Conservation (phyloP, 2,888 invertebrate genomes). For the Incurvaria masculella region DNA sequence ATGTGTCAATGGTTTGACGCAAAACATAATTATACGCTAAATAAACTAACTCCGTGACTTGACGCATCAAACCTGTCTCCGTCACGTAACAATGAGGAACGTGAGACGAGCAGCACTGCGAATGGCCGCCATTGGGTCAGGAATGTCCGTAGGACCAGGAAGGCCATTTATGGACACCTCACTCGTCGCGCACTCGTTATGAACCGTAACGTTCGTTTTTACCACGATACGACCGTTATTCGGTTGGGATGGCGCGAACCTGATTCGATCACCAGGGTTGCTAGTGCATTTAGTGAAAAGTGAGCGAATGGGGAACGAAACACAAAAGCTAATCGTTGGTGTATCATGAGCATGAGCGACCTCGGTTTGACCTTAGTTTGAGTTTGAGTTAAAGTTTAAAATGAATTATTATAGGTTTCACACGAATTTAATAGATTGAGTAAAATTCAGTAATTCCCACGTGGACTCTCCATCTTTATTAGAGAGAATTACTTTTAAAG, state of each 20-base stretch:
- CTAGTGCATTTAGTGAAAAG: constrained; percentile 8
- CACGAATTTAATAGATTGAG: too few relatives aligned
- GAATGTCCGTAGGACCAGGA: constrained; percentile 23
- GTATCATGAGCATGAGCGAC: constrained; percentile 7
- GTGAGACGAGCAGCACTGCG: constrained; percentile 2
- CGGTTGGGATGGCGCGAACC: constrained; percentile 18
- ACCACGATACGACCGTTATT: constrained; percentile 22
- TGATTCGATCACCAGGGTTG: too few relatives aligned
- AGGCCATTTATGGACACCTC: constrained; percentile 25
- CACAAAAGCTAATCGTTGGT: constrained; percentile 2
- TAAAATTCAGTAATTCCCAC: too few relatives aligned
- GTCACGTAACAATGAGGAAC: constrained; percentile 3
- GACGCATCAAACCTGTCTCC: background rate
- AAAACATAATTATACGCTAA: background rate
- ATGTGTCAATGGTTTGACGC: background rate
- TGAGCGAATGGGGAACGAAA: background rate
- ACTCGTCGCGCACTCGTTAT: constrained; percentile 21
- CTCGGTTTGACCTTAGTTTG: background rate
- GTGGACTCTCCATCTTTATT: too few relatives aligned
- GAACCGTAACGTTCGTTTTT: background rate
- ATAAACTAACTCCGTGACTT: background rate
- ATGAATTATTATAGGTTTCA: too few relatives aligned
- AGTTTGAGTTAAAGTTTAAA: too few relatives aligned
- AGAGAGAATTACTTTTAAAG: too few relatives aligned
- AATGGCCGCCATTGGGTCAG: constrained; percentile 20